Evolutionary conservation across 2,888 invertebrate genomes (phyloP).

Genomic region (Drosophila testacea): DNA sequence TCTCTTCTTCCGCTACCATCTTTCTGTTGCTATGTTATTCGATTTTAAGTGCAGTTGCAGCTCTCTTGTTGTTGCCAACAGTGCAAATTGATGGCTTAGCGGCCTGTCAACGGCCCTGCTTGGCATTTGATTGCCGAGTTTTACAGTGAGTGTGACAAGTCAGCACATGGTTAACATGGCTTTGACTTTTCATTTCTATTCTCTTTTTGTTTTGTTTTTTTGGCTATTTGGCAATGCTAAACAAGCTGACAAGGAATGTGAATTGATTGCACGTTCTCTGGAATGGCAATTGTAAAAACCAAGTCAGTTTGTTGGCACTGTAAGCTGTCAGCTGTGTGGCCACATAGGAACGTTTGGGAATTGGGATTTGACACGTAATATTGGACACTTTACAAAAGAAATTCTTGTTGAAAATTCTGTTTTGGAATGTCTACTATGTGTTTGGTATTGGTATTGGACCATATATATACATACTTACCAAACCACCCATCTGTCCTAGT

Average conservation of each 20-base stretch:
- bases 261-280: slow-evolving; percentile 35
- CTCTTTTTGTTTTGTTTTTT: background rate
- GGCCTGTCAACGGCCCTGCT: slow-evolving; percentile 43
- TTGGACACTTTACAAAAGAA: slow-evolving; percentile 2
- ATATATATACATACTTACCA: too few species aligned
- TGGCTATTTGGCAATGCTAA: slow-evolving; percentile 37
- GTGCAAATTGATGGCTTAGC: slow-evolving; percentile 72
- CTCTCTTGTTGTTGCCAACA: slow-evolving; percentile 47
- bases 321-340: slow-evolving; percentile 6
- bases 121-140: slow-evolving; percentile 60
- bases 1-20: background rate
- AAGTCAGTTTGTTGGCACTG: slow-evolving; percentile 10
- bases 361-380: slow-evolving; percentile 25
- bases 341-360: slow-evolving; percentile 17
- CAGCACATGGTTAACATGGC: slow-evolving; percentile 22
- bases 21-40: slow-evolving; percentile 44
- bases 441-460: background rate
- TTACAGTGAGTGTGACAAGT: slow-evolving; percentile 31
- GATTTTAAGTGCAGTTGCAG: slow-evolving; percentile 46
- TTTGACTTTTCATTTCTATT: background rate
- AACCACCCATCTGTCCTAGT: background rate
- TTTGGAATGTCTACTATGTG: background rate
- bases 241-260: slow-evolving; percentile 35
- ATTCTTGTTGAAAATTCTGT: background rate
- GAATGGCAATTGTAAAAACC: slow-evolving; percentile 35